Evolutionary conservation across 2,888 invertebrate species (phyloP).

Genomic region (Pedicia rivosa): DNA sequence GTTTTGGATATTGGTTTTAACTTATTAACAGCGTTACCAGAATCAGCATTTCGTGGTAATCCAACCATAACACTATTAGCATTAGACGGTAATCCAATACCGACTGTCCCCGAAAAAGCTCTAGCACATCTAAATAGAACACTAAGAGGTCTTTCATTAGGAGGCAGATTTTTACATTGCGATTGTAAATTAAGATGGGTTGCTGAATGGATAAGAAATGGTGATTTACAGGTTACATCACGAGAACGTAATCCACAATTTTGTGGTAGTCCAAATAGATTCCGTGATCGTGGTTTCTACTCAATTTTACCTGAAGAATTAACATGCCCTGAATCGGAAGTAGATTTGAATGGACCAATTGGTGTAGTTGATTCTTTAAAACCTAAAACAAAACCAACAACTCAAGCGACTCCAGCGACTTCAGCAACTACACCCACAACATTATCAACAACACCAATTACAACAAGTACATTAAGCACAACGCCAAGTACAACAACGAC

Average conservation of each 20-base stretch:
- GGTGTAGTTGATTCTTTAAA: constrained; percentile 28
- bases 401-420: constrained; percentile 20
- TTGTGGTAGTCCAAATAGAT: constrained; percentile 67
- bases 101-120: constrained; percentile 66
- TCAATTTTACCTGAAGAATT: constrained; percentile 68
- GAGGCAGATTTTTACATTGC: constrained; percentile 75
- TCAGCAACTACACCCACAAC: constrained; percentile 20
- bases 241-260: constrained; percentile 85
- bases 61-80: constrained; percentile 75
- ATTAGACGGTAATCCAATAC: constrained; percentile 77
- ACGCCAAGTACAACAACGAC: constrained; percentile 23
- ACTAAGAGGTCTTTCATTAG: constrained; percentile 69
- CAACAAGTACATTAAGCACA: constrained; percentile 20
- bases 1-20: constrained; percentile 89
- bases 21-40: constrained; percentile 64
- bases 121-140: constrained; percentile 66
- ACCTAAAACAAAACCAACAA: constrained; percentile 25
- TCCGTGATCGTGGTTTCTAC: constrained; percentile 72
- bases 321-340: constrained; percentile 39
- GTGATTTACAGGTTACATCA: constrained; percentile 77
- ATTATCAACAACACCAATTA: constrained; percentile 16
- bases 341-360: constrained; percentile 31
- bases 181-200: constrained; percentile 82
- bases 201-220: constrained; percentile 74
- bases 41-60: constrained; percentile 63